Evolutionary conservation across 2,888 invertebrate genomes (phyloP), one percentile per base, ranked within the genome.

Genomic region (Cyclophora punctaria): DNA sequence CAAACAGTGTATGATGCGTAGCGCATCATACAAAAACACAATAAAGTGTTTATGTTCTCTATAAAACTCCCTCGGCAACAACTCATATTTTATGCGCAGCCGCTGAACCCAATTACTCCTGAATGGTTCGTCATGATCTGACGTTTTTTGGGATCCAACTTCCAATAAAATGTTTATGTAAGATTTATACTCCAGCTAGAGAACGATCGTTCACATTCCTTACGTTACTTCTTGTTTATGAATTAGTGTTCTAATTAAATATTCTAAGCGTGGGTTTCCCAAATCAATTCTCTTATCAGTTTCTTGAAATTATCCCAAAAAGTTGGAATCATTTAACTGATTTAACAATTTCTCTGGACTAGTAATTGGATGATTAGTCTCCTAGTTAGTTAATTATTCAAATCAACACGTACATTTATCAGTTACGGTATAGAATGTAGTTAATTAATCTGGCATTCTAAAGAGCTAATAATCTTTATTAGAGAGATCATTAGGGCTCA

Each of bases 91-190:
- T 85, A 85, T 81, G 75, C 71, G 75, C 59, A 77, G 76, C 75
- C 78, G 79, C 64, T 82, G 82, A 83, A 76, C 80, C 87, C 86
- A 87, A 88, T 88, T 87, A 87, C 83, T 75, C 70, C 64, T 82
- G 78, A 81, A 86, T 81, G 84, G 83, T 84, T 83, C 84, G 75
- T 82, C 83, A 81, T 82, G 85, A 83, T 80, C 86, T 79, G 74
- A 80, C 61, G 73, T 78, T 83, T 84, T 83, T 81, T 77, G 72
- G 78, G 73, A 67, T 64, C 68, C 75, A 78, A 83, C 80, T 67
- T 64, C 68, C 75, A 78, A 83, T 81, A 86, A 87, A 85, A 80
- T 69, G 66, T 74, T 73, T 73, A 64, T 63, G 57, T 53, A 69
- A 82, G 81, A 86, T 86, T 86, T 87, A 86, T 83, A 64, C 55